Conservation (phyloP, 2,797 vertebrate genomes). For the Halcyon chelicuti region DNA sequence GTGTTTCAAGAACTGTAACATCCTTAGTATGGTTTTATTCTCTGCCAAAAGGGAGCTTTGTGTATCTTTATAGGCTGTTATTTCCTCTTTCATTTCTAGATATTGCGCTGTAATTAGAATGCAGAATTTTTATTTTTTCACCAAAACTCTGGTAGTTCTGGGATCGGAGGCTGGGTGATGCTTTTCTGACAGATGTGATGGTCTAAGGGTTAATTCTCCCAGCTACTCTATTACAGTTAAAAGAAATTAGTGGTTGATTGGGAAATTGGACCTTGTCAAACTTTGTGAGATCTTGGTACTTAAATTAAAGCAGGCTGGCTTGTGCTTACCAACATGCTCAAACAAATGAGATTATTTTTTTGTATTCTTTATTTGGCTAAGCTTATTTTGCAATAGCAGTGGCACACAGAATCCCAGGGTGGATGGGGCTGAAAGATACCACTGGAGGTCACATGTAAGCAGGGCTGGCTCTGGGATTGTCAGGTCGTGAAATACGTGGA, state of each 20-base stretch:
- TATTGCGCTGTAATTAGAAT: background rate
- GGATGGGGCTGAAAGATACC: background rate
- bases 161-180: background rate
- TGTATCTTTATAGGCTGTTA: background rate
- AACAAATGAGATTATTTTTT: background rate
- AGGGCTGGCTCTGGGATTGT: background rate
- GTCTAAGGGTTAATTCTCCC: background rate
- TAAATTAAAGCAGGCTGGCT: background rate
- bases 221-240: background rate
- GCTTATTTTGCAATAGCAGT: background rate
- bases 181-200: background rate
- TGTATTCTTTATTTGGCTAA: background rate
- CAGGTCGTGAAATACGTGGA: rapidly evolving
- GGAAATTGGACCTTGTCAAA: background rate
- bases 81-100: background rate
- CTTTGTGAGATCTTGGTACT: background rate
- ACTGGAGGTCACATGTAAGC: background rate
- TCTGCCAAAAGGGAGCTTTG: background rate
- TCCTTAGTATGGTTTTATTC: background rate
- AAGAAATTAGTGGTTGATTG: background rate
- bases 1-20: background rate
- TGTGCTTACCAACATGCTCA: background rate
- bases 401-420: rapidly evolving
- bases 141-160: background rate
- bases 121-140: background rate